Percentiles rank a stretch among this genome's conserved stretches.
These are phyloP conservation scores for Antitype chi DNA, from an alignment of 2,888 invertebrate genomes.

Conservation along the genomic window DNA sequence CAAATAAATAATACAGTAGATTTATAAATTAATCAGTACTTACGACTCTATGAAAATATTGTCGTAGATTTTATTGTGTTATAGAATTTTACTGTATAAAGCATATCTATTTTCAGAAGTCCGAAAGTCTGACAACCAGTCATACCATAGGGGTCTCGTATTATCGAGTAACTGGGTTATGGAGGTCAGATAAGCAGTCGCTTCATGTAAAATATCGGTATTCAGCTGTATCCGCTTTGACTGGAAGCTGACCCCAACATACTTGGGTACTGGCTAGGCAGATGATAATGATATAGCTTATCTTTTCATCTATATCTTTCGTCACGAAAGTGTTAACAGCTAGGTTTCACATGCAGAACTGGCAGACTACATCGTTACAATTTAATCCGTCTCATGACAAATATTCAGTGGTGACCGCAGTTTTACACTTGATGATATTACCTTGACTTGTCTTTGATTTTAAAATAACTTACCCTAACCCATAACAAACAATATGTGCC, in stretches of 20 bases:
- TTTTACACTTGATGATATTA: not conserved
- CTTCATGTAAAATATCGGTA: no score
- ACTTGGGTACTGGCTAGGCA: no score
- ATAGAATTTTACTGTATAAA: not conserved
- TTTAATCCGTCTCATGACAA: not conserved
- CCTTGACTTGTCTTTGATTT: not conserved
- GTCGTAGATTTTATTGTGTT: not conserved
- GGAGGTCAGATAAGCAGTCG: no score
- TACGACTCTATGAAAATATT: not conserved
- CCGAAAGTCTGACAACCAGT: no score
- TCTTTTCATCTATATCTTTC: not conserved
- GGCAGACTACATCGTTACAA: no score
- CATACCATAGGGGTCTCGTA: no score
- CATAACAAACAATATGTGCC: not conserved
- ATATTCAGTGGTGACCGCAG: not conserved
- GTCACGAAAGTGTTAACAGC: not conserved
- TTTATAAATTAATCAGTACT: slow-evolving; percentile 26
- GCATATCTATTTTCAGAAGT: not conserved
- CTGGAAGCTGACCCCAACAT: no score
- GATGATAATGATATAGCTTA: not conserved
- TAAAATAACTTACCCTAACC: not conserved
- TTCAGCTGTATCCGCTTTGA: no score
- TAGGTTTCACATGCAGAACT: not conserved
- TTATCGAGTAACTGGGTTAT: no score
- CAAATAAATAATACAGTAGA: slow-evolving; percentile 71